phyloP scores from a whole-genome alignment of 2,113 vertebrate species.

The Callionymus lyra region DNA sequence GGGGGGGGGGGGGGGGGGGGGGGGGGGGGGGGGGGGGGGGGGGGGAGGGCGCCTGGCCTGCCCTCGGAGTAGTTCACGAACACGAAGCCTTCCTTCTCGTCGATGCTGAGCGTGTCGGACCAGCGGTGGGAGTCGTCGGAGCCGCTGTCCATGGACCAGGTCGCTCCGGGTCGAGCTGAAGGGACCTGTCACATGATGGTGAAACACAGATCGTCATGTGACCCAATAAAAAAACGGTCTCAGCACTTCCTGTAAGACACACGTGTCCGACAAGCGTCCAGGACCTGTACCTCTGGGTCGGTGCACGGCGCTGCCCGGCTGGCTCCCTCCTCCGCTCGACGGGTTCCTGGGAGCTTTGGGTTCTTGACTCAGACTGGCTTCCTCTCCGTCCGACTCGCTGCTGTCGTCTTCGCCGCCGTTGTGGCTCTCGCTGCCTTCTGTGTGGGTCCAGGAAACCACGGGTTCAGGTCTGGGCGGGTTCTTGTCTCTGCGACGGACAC shows the following conservation, averaged over 20 bases:
- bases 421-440: conserved; percentile 75
- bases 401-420: conserved; percentile 80
- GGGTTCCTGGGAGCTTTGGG: conserved; percentile 49
- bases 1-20: conserved; percentile 41
- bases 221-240: too few relatives aligned
- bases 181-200: conserved; percentile 27
- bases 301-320: conserved; percentile 72
- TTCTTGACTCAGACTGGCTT: conserved; percentile 73
- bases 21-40: conserved; percentile 46
- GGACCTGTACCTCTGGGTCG: conserved; percentile 62
- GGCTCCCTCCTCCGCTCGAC: conserved; percentile 48
- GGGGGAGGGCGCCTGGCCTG: conserved; percentile 52
- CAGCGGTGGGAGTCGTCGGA: conserved; percentile 90
- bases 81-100: conserved; percentile 96
- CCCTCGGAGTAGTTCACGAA: conserved; percentile 96
- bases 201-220: too few relatives aligned
- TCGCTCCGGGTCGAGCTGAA: conserved; percentile 60
- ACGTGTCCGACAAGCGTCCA: too few relatives aligned
- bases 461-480: not conserved
- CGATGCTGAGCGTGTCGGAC: conserved; percentile 92
- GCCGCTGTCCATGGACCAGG: conserved; percentile 79
- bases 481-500: not conserved
- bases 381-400: conserved; percentile 90
- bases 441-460: too few relatives aligned
- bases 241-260: too few relatives aligned